These are phyloP conservation scores for Andrena cerasifolii DNA, from an alignment of 1,140 invertebrate genomes.

Conservation along the genomic window DNA sequence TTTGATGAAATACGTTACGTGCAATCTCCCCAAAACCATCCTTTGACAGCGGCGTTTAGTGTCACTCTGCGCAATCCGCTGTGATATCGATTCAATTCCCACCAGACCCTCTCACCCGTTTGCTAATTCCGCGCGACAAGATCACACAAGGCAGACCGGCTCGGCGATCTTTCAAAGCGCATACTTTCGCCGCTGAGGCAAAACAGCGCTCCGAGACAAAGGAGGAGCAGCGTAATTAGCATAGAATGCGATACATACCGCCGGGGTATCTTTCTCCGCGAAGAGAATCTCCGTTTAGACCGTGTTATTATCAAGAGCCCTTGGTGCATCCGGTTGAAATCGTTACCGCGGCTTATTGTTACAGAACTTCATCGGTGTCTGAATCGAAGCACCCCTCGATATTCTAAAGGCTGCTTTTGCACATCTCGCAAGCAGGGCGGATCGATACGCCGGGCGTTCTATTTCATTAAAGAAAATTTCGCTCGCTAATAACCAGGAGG, in stretches of 20 bases:
- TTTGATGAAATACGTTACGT: constrained; percentile 59
- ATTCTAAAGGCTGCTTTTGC: background rate
- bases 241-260: too few relatives aligned
- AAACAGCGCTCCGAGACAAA: too few relatives aligned
- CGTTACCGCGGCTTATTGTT: too few relatives aligned
- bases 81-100: constrained; percentile 51
- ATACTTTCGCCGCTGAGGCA: background rate
- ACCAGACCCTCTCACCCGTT: constrained; percentile 11
- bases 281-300: too few relatives aligned
- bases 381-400: background rate
- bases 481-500: background rate
- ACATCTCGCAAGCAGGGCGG: too few relatives aligned
- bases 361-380: too few relatives aligned
- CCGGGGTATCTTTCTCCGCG: too few relatives aligned
- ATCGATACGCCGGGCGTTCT: background rate
- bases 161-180: constrained; percentile 17
- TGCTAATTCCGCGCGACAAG: constrained; percentile 25
- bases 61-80: constrained; percentile 33
- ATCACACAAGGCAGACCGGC: constrained; percentile 13
- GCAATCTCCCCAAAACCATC: constrained; percentile 52
- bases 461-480: background rate
- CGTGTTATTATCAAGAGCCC: too few relatives aligned
- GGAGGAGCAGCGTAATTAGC: too few relatives aligned
- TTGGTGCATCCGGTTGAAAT: too few relatives aligned
- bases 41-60: constrained; percentile 51